Base-by-base conservation (phyloP, 1,140 invertebrate species). In the Neoseiulus cucumeris region DNA sequence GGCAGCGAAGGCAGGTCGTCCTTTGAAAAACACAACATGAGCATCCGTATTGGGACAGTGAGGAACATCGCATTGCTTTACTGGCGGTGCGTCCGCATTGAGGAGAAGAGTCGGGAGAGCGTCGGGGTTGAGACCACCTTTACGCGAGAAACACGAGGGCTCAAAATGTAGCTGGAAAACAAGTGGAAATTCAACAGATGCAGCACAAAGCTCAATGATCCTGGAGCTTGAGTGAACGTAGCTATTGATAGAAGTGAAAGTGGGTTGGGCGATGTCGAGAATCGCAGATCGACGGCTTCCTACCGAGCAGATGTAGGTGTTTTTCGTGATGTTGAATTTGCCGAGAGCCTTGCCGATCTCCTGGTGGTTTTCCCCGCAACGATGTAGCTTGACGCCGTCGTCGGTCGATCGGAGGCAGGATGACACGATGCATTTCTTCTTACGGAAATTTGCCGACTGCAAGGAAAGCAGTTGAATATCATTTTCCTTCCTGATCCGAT, bases 241-340 rank as follows among this genome's bases (percentile, higher is more conserved):
- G n/a, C n/a, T n/a, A n/a, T n/a, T n/a, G n/a, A n/a, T n/a, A n/a
- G n/a, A n/a, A n/a, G n/a, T n/a, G n/a, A n/a, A n/a, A n/a, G n/a
- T n/a, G n/a, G n/a, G n/a, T n/a, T n/a, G n/a, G n/a, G n/a, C n/a
- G n/a, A n/a, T n/a, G n/a, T n/a, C n/a, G n/a, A n/a, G n/a, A n/a
- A n/a, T n/a, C n/a, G n/a, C n/a, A n/a, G n/a, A n/a, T n/a, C n/a
- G n/a, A n/a, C n/a, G n/a, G n/a, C n/a, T n/a, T n/a, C 51, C 17
- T 25, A 59, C 51, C 51, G 51, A 59, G 22, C 51, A 59, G 33
- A 59, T 59, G 22, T 59, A 59, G 25, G 51, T 29, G 33, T 59
- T 59, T 20, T 59, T 59, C 22, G 51, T 59, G 14, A 59, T 59
- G 12, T 25, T 59, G 51, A 25, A 29, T 33, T 25, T 59, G 17